Conservation (phyloP, 2,113 vertebrate species). For the Verasper variegatus region DNA sequence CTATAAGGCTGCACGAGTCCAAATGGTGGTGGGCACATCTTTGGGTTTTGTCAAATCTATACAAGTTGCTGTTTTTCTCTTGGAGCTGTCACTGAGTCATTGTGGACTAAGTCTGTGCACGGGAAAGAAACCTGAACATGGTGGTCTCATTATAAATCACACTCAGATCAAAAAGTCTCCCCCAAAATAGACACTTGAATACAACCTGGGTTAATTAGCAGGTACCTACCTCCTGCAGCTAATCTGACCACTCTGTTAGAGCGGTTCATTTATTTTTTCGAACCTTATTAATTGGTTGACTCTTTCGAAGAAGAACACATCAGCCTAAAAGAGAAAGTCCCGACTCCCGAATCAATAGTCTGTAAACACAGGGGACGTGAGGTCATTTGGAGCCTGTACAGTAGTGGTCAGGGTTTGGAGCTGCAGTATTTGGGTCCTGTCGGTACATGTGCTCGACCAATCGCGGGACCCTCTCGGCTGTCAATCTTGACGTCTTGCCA, state of each 20-base stretch:
- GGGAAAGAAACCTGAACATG: background rate
- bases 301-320: too few species aligned
- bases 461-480: too few species aligned
- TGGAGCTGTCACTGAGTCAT: conserved; percentile 18
- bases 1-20: background rate
- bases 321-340: too few species aligned
- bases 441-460: too few species aligned
- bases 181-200: conserved; percentile 1
- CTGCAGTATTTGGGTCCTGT: too few species aligned
- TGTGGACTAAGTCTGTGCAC: background rate
- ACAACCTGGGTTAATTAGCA: conserved; percentile 8
- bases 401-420: too few species aligned
- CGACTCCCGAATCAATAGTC: too few species aligned
- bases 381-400: too few species aligned
- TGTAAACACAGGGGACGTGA: too few species aligned
- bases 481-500: too few species aligned
- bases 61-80: background rate
- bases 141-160: conserved; percentile 12
- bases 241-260: background rate
- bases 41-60: conserved; percentile 15
- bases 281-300: background rate
- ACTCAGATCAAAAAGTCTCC: conserved; percentile 35
- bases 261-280: background rate
- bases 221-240: background rate
- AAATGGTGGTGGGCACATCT: background rate